Evolutionary conservation across 2,797 vertebrate species (phyloP).

Genomic region (Lemur catta): DNA sequence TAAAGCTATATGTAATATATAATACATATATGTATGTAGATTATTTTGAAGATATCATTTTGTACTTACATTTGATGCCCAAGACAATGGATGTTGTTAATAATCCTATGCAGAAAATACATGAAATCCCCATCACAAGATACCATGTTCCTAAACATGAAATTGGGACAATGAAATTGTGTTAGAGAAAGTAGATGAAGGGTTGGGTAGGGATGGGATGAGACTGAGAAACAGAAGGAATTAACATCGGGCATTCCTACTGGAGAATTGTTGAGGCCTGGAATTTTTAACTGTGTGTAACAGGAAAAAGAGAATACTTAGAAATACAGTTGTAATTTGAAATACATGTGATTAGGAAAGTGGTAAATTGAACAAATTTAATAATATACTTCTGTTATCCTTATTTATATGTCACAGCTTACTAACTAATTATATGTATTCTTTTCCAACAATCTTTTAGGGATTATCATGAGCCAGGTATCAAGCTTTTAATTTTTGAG

Average conservation of each 20-base stretch:
- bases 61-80: conserved; percentile 74
- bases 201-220: background rate
- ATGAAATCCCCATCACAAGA: background rate
- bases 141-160: conserved; percentile 43
- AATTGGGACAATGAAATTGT: background rate
- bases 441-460: background rate
- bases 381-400: background rate
- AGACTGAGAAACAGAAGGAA: background rate
- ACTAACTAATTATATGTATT: background rate
- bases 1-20: background rate
- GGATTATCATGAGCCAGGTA: background rate
- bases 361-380: background rate
- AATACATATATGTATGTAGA: background rate
- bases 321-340: background rate
- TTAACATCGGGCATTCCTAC: background rate
- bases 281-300: background rate
- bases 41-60: background rate
- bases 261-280: background rate
- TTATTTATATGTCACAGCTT: background rate
- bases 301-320: background rate
- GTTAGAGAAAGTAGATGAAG: background rate
- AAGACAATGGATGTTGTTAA: conserved; percentile 65
- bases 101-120: conserved; percentile 35
- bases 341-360: background rate
- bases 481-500: background rate